These are phyloP conservation scores for Vulpes ferrilata DNA, from an alignment of 2,113 vertebrate genomes.

Conservation along the genomic window DNA sequence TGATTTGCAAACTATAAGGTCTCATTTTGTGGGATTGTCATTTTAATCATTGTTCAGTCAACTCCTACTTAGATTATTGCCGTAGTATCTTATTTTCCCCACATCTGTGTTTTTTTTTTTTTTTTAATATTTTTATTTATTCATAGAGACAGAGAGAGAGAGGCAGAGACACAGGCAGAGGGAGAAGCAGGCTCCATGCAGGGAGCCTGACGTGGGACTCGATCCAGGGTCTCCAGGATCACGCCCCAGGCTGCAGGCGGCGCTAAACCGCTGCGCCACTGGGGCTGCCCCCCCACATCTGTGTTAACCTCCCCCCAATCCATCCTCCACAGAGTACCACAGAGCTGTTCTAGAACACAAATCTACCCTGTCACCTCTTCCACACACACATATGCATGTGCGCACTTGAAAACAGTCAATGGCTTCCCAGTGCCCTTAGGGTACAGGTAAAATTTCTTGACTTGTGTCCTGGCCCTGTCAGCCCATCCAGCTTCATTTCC, in stretches of 20 bases:
- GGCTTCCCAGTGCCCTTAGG: not conserved
- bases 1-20: not conserved
- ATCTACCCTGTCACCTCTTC: not conserved
- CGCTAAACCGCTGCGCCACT: too few species aligned
- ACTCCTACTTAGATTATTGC: not conserved
- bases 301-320: not conserved
- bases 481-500: not conserved
- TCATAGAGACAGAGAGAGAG: too few species aligned
- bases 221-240: too few species aligned
- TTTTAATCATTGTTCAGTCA: not conserved
- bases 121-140: too few species aligned
- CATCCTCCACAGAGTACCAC: not conserved
- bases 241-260: too few species aligned
- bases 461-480: not conserved
- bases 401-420: not conserved
- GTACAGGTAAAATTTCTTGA: not conserved
- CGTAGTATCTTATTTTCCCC: not conserved
- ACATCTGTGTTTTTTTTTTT: rapidly evolving
- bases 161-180: too few species aligned
- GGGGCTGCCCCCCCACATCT: not conserved
- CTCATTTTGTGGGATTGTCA: not conserved
- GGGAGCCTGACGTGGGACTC: too few species aligned
- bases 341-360: not conserved
- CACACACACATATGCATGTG: rapidly evolving
- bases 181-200: too few species aligned